phyloP scores from a whole-genome alignment of 2,797 vertebrate genomes.

The Cuniculus paca region DNA sequence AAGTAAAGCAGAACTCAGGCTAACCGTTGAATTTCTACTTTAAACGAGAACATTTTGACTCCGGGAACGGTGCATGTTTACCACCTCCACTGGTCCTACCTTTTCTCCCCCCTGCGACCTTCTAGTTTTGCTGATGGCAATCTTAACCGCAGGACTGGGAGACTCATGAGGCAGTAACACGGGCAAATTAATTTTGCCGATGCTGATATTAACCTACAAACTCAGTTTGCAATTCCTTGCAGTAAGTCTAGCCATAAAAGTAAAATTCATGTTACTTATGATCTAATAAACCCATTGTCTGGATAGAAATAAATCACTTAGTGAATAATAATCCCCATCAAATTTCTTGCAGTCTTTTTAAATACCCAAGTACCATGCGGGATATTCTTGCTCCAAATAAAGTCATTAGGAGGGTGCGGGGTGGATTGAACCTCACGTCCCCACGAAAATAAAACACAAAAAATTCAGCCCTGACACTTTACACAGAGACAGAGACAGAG shows the following conservation, averaged over 20 bases:
- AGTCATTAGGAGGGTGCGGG: not conserved
- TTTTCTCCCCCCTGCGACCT: conserved; percentile 12
- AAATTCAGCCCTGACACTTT: not conserved
- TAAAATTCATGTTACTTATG: conserved; percentile 63
- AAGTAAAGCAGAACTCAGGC: conserved; percentile 10
- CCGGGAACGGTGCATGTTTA: not conserved
- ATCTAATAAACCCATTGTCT: conserved; percentile 73
- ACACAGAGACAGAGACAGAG: not conserved
- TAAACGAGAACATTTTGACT: not conserved
- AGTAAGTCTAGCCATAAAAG: conserved; percentile 56
- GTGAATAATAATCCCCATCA: conserved; percentile 28
- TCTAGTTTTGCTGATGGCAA: conserved; percentile 22
- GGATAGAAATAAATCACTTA: conserved; percentile 64
- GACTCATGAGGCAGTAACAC: not conserved
- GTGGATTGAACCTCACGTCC: not conserved
- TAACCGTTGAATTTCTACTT: conserved; percentile 30
- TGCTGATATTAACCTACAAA: conserved; percentile 35
- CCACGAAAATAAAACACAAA: not conserved
- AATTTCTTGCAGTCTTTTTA: conserved; percentile 42
- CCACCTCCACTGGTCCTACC: not conserved
- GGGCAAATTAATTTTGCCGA: conserved; percentile 59
- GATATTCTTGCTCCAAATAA: conserved; percentile 35
- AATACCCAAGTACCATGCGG: not conserved
- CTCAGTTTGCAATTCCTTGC: conserved; percentile 34
- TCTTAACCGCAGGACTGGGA: not conserved